These are phyloP conservation scores for Enteromius paludinosus DNA, from an alignment of 2,797 vertebrate species.

Conservation along the genomic window DNA sequence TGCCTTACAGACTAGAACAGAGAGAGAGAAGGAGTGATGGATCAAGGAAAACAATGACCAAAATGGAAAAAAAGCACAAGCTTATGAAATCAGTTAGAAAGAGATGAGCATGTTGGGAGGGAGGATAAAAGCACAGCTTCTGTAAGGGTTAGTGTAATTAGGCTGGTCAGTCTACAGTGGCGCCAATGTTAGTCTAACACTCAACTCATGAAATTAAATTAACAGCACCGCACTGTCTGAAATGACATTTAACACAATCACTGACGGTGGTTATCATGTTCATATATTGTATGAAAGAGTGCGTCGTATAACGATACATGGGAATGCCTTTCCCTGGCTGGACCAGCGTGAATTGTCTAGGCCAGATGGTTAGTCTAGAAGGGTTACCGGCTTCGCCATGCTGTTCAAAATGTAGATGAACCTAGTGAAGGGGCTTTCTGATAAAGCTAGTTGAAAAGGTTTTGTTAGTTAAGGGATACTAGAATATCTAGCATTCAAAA, in stretches of 20 bases:
- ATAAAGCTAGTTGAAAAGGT: not conserved
- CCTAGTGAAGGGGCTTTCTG: not conserved
- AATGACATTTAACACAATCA: conserved; percentile 13
- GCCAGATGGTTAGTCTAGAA: conserved; percentile 10
- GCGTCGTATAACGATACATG: not conserved
- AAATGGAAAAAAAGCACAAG: not conserved
- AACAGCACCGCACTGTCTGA: not conserved
- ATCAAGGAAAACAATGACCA: conserved; percentile 36
- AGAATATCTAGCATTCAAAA: not conserved
- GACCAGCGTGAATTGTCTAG: conserved; percentile 1
- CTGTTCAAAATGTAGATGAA: not conserved
- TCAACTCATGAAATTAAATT: conserved; percentile 33
- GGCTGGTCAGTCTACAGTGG: conserved; percentile 12
- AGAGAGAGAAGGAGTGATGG: conserved; percentile 27
- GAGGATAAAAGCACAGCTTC: conserved; percentile 8
- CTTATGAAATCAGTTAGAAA: not conserved
- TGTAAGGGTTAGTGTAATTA: conserved; percentile 17
- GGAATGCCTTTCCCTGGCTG: not conserved
- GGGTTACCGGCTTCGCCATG: not conserved
- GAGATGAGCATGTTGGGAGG: not conserved
- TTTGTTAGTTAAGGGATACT: not conserved
- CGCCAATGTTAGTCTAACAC: conserved; percentile 11
- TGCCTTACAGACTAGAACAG: conserved; percentile 42
- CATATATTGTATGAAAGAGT: not conserved
- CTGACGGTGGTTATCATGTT: not conserved